phyloP scores from a whole-genome alignment of 2,888 invertebrate genomes.

The Plebejus argus region DNA sequence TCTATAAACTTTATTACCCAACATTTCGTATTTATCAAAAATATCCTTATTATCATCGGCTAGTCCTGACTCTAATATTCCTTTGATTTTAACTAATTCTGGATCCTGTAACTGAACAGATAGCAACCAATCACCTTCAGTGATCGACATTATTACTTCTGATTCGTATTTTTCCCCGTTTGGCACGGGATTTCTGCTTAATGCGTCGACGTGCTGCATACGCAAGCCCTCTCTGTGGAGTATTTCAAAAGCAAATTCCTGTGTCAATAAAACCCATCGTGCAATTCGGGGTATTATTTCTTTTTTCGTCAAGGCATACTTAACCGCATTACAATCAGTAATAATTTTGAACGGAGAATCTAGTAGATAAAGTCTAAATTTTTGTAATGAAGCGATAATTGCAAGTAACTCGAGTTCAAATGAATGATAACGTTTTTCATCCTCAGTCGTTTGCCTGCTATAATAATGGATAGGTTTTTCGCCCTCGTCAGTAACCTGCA shows the following conservation, averaged over 20 bases:
- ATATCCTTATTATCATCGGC: neutral
- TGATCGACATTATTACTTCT: constrained; percentile 34
- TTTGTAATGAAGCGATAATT: neutral
- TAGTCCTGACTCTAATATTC: constrained; percentile 12
- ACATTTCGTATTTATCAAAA: constrained; percentile 8
- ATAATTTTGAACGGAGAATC: neutral
- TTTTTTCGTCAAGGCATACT: constrained; percentile 42
- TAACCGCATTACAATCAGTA: constrained; percentile 42
- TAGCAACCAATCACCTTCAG: constrained; percentile 42
- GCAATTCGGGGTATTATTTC: constrained; percentile 45
- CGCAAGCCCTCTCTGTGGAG: constrained; percentile 30
- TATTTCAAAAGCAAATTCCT: constrained; percentile 33
- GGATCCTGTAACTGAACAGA: constrained; percentile 44
- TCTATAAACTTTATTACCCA: no score
- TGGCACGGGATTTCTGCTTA: constrained; percentile 34
- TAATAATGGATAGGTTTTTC: constrained; percentile 49
- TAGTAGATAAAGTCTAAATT: constrained; percentile 14
- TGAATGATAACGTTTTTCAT: constrained; percentile 52
- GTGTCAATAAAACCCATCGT: constrained; percentile 43
- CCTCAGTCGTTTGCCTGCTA: constrained; percentile 50
- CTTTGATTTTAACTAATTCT: constrained; percentile 39
- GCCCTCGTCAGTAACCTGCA: constrained; percentile 35
- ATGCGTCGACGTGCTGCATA: constrained; percentile 28
- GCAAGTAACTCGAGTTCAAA: constrained; percentile 45
- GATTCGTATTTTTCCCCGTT: constrained; percentile 32